phyloP scores from a whole-genome alignment of 2,888 invertebrate species.

The Exocentrus adspersus region DNA sequence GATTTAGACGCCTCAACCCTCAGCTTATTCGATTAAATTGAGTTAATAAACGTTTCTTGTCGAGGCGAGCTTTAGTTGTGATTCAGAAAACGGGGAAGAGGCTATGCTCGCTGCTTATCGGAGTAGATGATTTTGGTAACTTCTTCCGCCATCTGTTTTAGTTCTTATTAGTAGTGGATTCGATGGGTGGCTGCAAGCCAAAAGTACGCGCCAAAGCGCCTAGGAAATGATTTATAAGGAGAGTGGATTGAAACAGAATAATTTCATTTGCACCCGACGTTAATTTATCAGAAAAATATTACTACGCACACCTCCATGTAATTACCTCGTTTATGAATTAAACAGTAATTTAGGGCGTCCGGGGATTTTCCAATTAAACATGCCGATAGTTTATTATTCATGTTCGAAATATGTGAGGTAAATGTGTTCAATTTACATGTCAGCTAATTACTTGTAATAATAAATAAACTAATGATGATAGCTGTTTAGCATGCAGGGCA shows the following conservation, averaged over 20 bases:
- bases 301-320: not conserved
- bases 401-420: no score
- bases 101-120: not conserved
- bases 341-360: not conserved
- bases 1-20: no score
- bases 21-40: no score
- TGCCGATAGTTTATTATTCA: not conserved
- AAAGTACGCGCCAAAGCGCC: no score
- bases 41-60: no score
- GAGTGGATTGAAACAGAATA: no score
- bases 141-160: slow-evolving; percentile 6
- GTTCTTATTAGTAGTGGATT: slow-evolving; percentile 2
- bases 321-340: not conserved
- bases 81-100: not conserved
- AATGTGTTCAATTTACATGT: no score
- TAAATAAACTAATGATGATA: no score
- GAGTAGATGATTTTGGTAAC: slow-evolving; percentile 4
- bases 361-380: not conserved
- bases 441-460: no score
- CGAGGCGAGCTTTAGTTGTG: not conserved
- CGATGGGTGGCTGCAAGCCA: not conserved
- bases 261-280: not conserved
- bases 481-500: no score
- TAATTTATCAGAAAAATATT: slow-evolving; percentile 13
- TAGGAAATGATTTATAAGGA: no score